Conservation (phyloP, 2,888 invertebrate species). For the Hofmannophila pseudospretella region DNA sequence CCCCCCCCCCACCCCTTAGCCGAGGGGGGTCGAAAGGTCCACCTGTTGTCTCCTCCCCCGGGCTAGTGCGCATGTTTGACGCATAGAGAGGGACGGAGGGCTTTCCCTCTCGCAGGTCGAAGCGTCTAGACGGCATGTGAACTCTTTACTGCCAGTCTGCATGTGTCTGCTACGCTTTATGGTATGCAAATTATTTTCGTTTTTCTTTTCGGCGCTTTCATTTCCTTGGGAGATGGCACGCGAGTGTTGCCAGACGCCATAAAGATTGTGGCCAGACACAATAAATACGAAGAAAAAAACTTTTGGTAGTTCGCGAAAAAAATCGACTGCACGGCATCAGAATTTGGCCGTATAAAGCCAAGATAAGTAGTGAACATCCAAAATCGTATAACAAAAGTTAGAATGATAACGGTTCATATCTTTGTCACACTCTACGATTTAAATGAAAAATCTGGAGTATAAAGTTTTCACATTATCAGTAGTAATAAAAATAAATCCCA, state of each 20-base stretch:
- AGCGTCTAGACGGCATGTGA: constrained; percentile 73
- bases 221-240: not conserved
- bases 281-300: not conserved
- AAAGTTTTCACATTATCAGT: no score
- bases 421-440: no score
- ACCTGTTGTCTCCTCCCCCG: constrained; percentile 60
- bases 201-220: not conserved
- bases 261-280: not conserved
- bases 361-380: no score
- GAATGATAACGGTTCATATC: no score
- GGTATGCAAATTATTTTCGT: constrained; percentile 3
- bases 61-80: constrained; percentile 64
- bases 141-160: constrained; percentile 54
- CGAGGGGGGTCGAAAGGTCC: constrained; percentile 34
- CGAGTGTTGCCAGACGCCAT: not conserved
- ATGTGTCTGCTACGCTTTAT: not conserved
- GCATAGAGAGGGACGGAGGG: constrained; percentile 48
- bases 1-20: constrained; percentile 27
- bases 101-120: constrained; percentile 66
- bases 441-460: no score
- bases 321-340: no score
- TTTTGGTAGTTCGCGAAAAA: not conserved
- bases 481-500: no score
- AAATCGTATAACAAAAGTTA: no score
- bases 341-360: no score